Evolutionary conservation across 2,888 invertebrate species (phyloP), one percentile per base, ranked within the genome.

Genomic region (Spodoptera picta): DNA sequence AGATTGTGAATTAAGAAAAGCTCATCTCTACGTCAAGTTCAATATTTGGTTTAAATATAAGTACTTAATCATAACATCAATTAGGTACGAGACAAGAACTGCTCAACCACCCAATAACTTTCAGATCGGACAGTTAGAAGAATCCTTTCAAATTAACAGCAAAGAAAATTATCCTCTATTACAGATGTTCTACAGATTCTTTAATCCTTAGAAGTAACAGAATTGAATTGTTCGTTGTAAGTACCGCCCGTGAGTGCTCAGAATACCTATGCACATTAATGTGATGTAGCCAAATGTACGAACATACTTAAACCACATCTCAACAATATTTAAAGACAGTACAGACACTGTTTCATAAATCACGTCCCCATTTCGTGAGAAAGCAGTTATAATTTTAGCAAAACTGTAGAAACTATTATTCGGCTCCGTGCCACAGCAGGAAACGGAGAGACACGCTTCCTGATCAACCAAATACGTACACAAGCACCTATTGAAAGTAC

Each of bases 401-500:
- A 65, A 58, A 27, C 64, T 58, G 56, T 58, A 44, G 42, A 59
- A 55, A 59, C 57, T 49, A 62, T 59, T 60, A 67, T 77, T 65
- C 52, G 64, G 61, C 52, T 62, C 59, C 56, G 45, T 48, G 50
- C 65, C 67, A 52, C 62, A 71, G 59, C 80, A 88, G 87, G 88
- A 88, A 88, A 84, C 77, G 79, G 77, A 81, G 75, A 69, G 80
- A 73, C 60, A 71, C 53, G 84, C 85, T 89, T 89, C 89, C 89
- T 87, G 88, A 80, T 85, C 84, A 61, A 73, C 86, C 88, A 87
- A 87, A 87, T 86, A 86, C 77, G 85, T 80, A 76, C 53, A 65
- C 80, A 68, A 78, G 70, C 73, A 71, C 75, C 77, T 81, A 81
- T 86, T 86, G 84, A 84, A 86, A 82, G 83, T 80, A 83, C 81